A percentile compares a stretch with the other conserved stretches of the same genome.
Evolutionary conservation across 2,797 vertebrate species (phyloP).

Genomic region (Eulemur coronatus): DNA sequence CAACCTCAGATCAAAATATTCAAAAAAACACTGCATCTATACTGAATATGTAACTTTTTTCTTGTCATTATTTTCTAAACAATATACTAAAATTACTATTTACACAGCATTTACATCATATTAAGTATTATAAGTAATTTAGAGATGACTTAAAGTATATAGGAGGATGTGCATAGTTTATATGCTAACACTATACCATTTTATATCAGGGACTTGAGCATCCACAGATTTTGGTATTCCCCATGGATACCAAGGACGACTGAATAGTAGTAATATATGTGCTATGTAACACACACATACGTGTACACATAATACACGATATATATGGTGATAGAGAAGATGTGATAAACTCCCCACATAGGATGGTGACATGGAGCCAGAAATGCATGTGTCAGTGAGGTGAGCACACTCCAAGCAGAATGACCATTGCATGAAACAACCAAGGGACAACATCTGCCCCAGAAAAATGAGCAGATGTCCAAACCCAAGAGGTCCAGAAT

Average conservation of each 20-base stretch:
- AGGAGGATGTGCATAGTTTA: not conserved
- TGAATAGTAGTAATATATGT: not conserved
- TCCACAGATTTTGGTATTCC: not conserved
- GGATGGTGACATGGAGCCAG: not conserved
- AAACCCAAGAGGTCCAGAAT: not conserved
- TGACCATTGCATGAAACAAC: not conserved
- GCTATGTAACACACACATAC: not conserved
- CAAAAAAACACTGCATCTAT: not conserved
- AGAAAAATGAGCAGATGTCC: conserved; percentile 51
- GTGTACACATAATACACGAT: not conserved
- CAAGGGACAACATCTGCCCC: not conserved
- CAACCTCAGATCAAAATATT: not conserved
- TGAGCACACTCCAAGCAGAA: not conserved
- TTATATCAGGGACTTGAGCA: not conserved
- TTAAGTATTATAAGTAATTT: not conserved
- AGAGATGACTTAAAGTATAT: not conserved
- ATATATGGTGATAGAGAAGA: not conserved
- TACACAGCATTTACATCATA: not conserved
- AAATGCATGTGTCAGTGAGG: not conserved
- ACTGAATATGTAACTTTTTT: not conserved
- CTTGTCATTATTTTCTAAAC: not conserved
- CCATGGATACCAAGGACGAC: not conserved
- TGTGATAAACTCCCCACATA: not conserved
- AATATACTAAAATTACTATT: not conserved
- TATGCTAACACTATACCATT: not conserved